Evolutionary conservation across 2,888 invertebrate species (phyloP).

Genomic region (Phasia obesa): DNA sequence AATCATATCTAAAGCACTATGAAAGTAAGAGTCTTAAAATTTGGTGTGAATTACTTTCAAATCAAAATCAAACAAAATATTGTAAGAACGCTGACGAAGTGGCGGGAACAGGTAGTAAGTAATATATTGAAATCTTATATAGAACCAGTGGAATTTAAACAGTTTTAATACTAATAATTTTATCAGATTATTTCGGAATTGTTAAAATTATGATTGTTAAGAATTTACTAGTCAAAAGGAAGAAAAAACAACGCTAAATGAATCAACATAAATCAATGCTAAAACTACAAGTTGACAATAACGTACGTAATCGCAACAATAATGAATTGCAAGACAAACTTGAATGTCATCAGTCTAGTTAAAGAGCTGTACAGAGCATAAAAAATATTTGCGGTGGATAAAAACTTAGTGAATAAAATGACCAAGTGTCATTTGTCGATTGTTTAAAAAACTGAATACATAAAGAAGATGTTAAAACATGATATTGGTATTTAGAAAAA

Average conservation of each 20-base stretch:
- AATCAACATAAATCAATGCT: conserved; percentile 6
- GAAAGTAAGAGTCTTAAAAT: no score
- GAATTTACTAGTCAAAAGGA: no score
- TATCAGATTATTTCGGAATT: no score
- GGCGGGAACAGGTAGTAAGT: no score
- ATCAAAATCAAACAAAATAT: no score
- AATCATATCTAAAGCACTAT: no score
- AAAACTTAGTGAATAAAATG: neutral
- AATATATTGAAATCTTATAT: no score
- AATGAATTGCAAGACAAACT: conserved; percentile 18
- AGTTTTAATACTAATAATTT: no score
- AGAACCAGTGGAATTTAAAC: no score
- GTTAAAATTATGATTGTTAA: no score
- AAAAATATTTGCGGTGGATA: neutral
- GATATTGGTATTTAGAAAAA: conserved; percentile 26
- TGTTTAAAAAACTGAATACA: neutral
- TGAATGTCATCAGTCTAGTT: conserved; percentile 46
- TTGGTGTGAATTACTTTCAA: no score
- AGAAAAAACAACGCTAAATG: neutral
- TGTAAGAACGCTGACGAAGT: no score
- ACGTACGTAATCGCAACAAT: conserved; percentile 32
- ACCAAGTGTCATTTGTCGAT: conserved; percentile 60
- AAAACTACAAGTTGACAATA: conserved; percentile 21
- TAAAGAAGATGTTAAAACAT: conserved; percentile 41
- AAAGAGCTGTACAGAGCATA: neutral